phyloP scores from a whole-genome alignment of 2,888 invertebrate genomes.

The Xiphydria camelus region DNA sequence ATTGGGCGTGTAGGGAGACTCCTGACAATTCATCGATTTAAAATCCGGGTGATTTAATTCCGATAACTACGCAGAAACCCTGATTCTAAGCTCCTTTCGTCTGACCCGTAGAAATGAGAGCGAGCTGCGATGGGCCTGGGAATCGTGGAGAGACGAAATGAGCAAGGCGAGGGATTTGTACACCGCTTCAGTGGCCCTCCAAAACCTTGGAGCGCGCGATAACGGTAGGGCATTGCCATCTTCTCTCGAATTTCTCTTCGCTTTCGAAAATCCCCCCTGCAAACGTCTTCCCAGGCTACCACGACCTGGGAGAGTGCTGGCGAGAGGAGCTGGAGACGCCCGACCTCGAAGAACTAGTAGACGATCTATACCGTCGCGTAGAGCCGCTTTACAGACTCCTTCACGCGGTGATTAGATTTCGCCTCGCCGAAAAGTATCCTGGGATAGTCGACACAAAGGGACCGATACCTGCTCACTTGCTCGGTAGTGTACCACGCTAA shows the following conservation, averaged over 20 bases:
- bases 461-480: constrained; percentile 70
- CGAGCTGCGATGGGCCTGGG: constrained; percentile 68
- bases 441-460: constrained; percentile 60
- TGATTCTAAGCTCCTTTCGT: no score
- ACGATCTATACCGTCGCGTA: constrained; percentile 62
- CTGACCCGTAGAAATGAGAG: constrained; percentile 57
- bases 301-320: constrained; percentile 68
- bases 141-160: constrained; percentile 68
- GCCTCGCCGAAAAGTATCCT: constrained; percentile 62
- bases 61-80: constrained; percentile 35
- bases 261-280: neutral
- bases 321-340: constrained; percentile 67
- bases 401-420: constrained; percentile 73
- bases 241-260: neutral
- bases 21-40: neutral
- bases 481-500: constrained; percentile 61
- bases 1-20: constrained; percentile 35
- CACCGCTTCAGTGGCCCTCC: constrained; percentile 60
- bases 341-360: constrained; percentile 62
- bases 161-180: constrained; percentile 65
- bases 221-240: constrained; percentile 62
- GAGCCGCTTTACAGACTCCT: constrained; percentile 69
- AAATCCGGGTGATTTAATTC: neutral
- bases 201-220: constrained; percentile 67
- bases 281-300: constrained; percentile 60